Base-by-base conservation (phyloP, 1,140 invertebrate genomes). In the Adoxophyes honmai region DNA sequence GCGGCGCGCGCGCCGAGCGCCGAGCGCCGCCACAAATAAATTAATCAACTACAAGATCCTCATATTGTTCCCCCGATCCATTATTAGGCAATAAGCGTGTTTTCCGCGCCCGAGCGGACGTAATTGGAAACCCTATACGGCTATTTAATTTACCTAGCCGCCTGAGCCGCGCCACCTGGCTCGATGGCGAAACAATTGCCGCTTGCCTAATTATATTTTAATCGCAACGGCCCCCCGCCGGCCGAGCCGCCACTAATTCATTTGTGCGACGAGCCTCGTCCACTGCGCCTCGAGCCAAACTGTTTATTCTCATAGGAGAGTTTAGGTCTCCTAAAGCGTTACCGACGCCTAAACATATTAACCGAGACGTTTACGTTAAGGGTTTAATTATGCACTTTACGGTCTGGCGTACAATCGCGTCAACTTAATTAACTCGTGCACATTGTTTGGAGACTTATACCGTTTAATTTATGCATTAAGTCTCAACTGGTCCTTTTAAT, bases 171-270 rank as follows among this genome's bases (percentile, higher is more conserved):
- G 70, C 70, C 80, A 87, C 80, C 81, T 87, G 84, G 74, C 73
- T 75, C 81, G 76, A 88, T 86, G 79, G 76, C 69, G 75, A 86
- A 85, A 86, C 79, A 78, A 88, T 88, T 83, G 81, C 78, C 78
- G 75, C 68, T 66, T 76, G 76, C 78, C 81, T 88, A 88, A 86
- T 88, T 88, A 86, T 88, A 81, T 88, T 86, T 88, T 88, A 88
- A 88, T 88, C 82, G 78, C 74, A 75, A 82, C 79, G 70, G 66
- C 70, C 72, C 76, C 72, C 73, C 34, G 55, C 38, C 58, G 51
- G 48, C 14, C 28, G 33, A 11, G n/a, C 4, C 71, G 66, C 74
- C 74, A 80, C 77, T 85, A 87, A 86, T 82, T 85, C 80, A 85
- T 85, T 85, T 79, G 81, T 76, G 70, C 68, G 75, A 68, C 72